Base-by-base conservation (phyloP, 2,113 vertebrate genomes). In the Nothocercus julius region DNA sequence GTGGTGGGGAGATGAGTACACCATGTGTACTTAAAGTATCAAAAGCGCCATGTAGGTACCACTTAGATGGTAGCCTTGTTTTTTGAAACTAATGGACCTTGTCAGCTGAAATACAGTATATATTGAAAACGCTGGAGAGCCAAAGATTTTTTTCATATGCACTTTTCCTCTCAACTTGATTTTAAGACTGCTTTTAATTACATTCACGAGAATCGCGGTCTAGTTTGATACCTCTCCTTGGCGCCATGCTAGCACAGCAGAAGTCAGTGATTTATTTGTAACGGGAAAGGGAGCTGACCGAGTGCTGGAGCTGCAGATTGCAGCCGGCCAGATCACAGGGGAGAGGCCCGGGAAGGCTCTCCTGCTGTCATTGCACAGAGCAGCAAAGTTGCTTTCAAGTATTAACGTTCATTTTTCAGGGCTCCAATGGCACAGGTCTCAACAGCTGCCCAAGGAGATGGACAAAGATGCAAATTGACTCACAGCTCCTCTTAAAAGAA, bases 91-190 rank as follows among this genome's bases (percentile, higher is more conserved):
- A 79, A 84, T 85, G 87, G 63, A 47, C 70, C 74, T 56, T 62
- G 68, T 66, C 93, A 66, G 73, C 62, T 79, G 74, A 77, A 95
- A 95, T 85, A 59, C 7, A 78, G 91, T 69, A 11, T 92, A 70
- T 74, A 68, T 80, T n/a, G 84, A 63, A 87, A 30, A 24, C 76
- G 83, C 54, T 13, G 9, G 40, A 45, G 58, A 73, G 84, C 64
- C 78, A 17, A 27, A 38, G 62, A 12, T 10, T 4, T 56, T 42
- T 64, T 56, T 34, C 63, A 2, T 20, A 6, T 21, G 8, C 12
- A 0, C 38, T 74, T 49, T 36, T 61, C 76, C 73, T 53, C 83
- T 86, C 64, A 4, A 12, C 69, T 79, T 51, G 13, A 1, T 30
- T 38, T 58, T 25, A 8, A 82, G 49, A 24, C 21, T 2, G 16